A percentile compares a stretch with the other conserved stretches of the same genome.
Evolutionary conservation across 2,888 invertebrate species (phyloP).

Genomic region (Microdon myrmicae): DNA sequence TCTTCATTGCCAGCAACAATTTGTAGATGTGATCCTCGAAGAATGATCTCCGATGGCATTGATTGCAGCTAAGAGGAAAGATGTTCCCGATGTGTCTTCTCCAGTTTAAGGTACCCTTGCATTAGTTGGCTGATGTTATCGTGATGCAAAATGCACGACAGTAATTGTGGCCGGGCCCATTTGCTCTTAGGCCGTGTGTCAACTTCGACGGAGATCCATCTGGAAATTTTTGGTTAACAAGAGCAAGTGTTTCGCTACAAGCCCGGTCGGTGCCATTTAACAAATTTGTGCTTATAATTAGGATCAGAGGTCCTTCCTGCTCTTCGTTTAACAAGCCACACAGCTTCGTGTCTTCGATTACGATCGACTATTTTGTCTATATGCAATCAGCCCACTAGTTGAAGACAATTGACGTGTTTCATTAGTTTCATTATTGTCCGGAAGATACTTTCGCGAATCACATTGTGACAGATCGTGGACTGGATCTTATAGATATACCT

Average conservation of each 20-base stretch:
- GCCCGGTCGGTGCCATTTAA: constrained; percentile 4
- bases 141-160: constrained; percentile 30
- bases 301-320: too few relatives aligned
- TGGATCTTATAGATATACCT: constrained; percentile 7
- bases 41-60: constrained; percentile 34
- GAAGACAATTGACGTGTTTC: constrained; percentile 38
- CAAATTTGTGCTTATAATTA: constrained; percentile 37
- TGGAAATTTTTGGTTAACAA: constrained; percentile 34
- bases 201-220: constrained; percentile 25
- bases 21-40: constrained; percentile 25
- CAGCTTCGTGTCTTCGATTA: constrained; percentile 40
- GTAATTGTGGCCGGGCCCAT: constrained; percentile 45
- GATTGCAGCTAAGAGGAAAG: constrained; percentile 3
- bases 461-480: constrained; percentile 45
- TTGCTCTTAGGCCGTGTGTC: constrained; percentile 25
- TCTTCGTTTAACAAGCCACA: constrained; percentile 15
- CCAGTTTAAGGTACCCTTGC: constrained; percentile 9
- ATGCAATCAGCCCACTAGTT: constrained; percentile 24
- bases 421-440: constrained; percentile 34
- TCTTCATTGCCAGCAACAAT: constrained; percentile 22
- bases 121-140: constrained; percentile 28
- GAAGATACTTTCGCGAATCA: constrained; percentile 40
- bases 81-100: constrained; percentile 1
- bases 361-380: constrained; percentile 35
- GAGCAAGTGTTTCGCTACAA: constrained; percentile 38